Evolutionary conservation across 92 coral and sea anemone species (phyloP).

Genomic region (Epizoanthus rinbou): DNA sequence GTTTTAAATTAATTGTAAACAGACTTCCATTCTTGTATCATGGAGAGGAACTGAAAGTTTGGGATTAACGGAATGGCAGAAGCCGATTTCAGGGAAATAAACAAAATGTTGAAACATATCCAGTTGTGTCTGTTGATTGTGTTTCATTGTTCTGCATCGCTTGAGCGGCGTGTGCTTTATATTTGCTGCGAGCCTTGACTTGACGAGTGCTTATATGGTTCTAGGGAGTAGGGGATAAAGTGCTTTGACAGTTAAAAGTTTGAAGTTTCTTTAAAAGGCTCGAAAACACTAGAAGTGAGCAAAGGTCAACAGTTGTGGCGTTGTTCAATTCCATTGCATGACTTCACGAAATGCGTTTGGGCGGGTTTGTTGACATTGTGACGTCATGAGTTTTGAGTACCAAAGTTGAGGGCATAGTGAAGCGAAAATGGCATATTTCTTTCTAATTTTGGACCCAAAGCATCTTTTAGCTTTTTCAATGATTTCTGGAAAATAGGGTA

Average conservation of each 20-base stretch:
- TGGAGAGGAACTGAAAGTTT: neutral
- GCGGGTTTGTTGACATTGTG: constrained; percentile 33
- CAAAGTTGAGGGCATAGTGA: no score
- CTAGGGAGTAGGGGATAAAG: no score
- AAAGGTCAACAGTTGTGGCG: constrained; percentile 14
- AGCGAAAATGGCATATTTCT: no score
- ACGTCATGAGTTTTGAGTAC: neutral
- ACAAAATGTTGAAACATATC: constrained; percentile 7
- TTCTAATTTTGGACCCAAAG: no score
- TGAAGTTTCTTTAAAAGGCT: neutral
- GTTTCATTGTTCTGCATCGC: neutral
- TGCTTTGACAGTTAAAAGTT: neutral
- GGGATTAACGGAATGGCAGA: neutral
- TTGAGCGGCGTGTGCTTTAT: neutral
- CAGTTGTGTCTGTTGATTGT: neutral
- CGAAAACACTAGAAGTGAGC: neutral
- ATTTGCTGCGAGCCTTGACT: neutral
- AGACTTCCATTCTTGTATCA: neutral
- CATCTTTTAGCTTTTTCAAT: no score
- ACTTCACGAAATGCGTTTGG: constrained; percentile 24
- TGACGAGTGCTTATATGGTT: neutral
- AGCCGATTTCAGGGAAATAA: neutral
- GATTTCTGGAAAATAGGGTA: no score
- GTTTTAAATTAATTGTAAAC: neutral
- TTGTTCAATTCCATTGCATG: neutral